A percentile compares a stretch with the other conserved stretches of the same genome.
phyloP scores from a whole-genome alignment of 2,113 vertebrate genomes.

The Verasper variegatus region DNA sequence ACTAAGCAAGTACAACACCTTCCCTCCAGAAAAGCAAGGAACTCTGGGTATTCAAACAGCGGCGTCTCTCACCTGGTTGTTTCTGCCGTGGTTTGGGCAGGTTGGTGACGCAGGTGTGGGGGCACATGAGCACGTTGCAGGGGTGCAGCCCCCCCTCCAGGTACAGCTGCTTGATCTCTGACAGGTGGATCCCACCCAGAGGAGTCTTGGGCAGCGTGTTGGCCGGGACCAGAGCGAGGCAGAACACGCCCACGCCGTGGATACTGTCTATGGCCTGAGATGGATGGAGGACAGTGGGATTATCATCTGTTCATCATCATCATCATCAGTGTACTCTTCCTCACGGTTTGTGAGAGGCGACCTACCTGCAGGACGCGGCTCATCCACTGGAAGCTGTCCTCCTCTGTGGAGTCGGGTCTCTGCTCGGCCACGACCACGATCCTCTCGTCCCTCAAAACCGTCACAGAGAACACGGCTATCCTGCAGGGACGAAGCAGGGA shows the following conservation, averaged over 20 bases:
- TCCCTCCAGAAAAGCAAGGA: neutral
- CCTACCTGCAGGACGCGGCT: conserved; percentile 94
- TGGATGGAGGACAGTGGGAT: neutral
- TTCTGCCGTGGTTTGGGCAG: conserved; percentile 98
- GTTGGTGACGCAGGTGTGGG: conserved; percentile 98
- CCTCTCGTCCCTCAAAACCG: conserved; percentile 94
- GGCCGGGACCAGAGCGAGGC: conserved; percentile 94
- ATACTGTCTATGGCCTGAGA: conserved; percentile 97
- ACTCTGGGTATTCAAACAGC: neutral
- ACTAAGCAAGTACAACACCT: neutral
- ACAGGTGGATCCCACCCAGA: conserved; percentile 96
- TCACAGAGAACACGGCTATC: conserved; percentile 98
- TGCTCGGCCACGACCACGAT: conserved; percentile 99
- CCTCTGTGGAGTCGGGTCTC: conserved; percentile 97
- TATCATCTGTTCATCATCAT: neutral
- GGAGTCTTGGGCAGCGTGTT: conserved; percentile 99
- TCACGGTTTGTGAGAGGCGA: neutral
- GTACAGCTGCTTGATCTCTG: conserved; percentile 98
- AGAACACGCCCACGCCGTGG: conserved; percentile 97
- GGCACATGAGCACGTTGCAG: conserved; percentile 98
- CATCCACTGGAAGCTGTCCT: conserved; percentile 99
- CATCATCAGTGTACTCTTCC: neutral
- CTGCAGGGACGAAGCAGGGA: conserved; percentile 71
- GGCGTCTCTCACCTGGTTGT: conserved; percentile 89
- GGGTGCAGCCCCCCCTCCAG: conserved; percentile 97